Evolutionary conservation across 2,888 invertebrate species (phyloP).

Genomic region (Hypomecis punctinalis): DNA sequence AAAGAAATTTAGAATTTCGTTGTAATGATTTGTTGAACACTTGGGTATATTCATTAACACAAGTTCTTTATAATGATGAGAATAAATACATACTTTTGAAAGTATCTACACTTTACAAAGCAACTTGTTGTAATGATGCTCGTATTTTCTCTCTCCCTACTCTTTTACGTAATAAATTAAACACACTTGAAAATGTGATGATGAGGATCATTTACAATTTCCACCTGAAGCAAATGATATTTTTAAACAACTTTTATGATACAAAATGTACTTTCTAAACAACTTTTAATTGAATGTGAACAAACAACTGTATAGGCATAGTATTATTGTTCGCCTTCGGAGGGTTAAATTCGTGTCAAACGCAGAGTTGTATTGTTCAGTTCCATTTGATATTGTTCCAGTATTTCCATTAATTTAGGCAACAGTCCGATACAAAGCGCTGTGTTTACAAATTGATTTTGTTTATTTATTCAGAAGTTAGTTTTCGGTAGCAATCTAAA

Average conservation of each 20-base stretch:
- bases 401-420: slow-evolving; percentile 30
- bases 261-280: background rate
- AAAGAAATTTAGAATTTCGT: no score
- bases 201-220: no score
- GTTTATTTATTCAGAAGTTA: slow-evolving; percentile 17
- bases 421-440: slow-evolving; percentile 18
- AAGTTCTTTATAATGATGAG: no score
- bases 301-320: slow-evolving; percentile 13
- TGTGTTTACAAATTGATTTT: slow-evolving; percentile 22
- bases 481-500: background rate
- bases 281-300: slow-evolving; percentile 11
- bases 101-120: no score
- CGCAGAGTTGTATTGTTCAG: slow-evolving; percentile 25
- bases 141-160: no score
- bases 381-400: slow-evolving; percentile 26
- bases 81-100: no score
- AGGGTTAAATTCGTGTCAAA: slow-evolving; percentile 26
- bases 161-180: background rate
- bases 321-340: slow-evolving; percentile 14
- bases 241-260: background rate
- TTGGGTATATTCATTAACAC: no score
- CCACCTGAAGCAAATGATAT: no score
- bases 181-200: no score
- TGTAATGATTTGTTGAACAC: no score
- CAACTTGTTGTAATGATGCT: no score